phyloP scores from a whole-genome alignment of 2,888 invertebrate species.

The Zelleria hepariella region DNA sequence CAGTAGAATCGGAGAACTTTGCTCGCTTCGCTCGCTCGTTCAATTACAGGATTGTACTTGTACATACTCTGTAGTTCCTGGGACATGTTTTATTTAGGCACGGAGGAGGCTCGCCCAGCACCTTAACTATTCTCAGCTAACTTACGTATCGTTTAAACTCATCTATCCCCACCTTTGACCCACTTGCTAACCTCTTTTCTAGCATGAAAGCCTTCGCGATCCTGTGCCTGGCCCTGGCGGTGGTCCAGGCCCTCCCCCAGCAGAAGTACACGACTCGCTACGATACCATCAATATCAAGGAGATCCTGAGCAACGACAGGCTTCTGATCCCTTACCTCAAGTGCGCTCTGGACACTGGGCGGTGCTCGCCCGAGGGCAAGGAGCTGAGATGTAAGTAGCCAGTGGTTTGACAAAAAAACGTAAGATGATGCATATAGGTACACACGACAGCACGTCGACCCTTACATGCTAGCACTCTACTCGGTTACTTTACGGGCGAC shows the following conservation, averaged over 20 bases:
- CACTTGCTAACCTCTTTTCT: constrained; percentile 4
- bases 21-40: no score
- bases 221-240: constrained; percentile 31
- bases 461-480: no score
- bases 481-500: no score
- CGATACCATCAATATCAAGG: constrained; percentile 75
- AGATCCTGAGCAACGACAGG: constrained; percentile 67
- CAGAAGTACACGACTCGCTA: constrained; percentile 74
- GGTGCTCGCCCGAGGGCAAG: constrained; percentile 72
- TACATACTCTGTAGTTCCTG: no score
- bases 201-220: constrained; percentile 38
- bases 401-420: no score
- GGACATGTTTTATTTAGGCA: no score
- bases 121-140: no score
- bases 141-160: not conserved
- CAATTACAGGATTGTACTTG: no score
- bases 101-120: no score
- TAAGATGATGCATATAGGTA: no score
- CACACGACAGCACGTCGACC: no score
- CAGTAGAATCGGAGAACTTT: no score
- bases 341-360: constrained; percentile 73
- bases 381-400: constrained; percentile 74
- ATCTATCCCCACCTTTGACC: not conserved
- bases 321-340: constrained; percentile 74
- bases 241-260: constrained; percentile 11